Base-by-base conservation (phyloP, 2,113 vertebrate species). In the Calcarius ornatus region DNA sequence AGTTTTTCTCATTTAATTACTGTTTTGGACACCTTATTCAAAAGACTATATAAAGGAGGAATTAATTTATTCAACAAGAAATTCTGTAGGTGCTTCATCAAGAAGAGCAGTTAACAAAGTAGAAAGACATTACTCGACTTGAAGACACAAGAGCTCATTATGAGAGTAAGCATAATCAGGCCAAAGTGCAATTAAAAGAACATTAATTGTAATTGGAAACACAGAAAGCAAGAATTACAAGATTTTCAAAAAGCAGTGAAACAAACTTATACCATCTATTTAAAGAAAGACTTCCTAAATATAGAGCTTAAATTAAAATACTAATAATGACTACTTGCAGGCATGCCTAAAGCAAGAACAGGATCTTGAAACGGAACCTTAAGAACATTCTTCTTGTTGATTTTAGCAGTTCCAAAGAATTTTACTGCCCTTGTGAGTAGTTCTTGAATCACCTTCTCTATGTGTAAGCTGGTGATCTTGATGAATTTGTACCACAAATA, bases 21-120 rank as follows among this genome's bases (percentile, higher is more conserved):
- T 88, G 23, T 66, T 93, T 95, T 86, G 69, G 65, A 88, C 60
- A 92, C 69, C 59, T 90, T 76, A 89, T 92, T 83, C 71, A 53
- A 94, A 71, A 94, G 53, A 48, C 35, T 66, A 47, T 70, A 78
- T 59, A 88, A 81, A 93, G 69, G 43, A 94, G 69, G 69, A 76
- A 86, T 47, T 43, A 94, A 94, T 96, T 95, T 91, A 96, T 96
- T 91, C 92, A 94, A 81, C 86, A 94, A 90, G 61, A 63, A 91
- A 78, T 96, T 95, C 82, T 91, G 79, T 66, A 92, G 79, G 76
- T 94, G 40, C 81, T 97, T 95, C 76, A 94, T 95, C 94, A 96
- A 83, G 84, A 90, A 75, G 40, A 95, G 43, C 51, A 81, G 72
- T 77, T 97, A 94, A 92, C 83, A 93, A 88, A 94, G 30, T 91